Evolutionary conservation across 2,888 invertebrate genomes (phyloP), one percentile per base, ranked within the genome.

Genomic region (Hofmannophila pseudospretella): DNA sequence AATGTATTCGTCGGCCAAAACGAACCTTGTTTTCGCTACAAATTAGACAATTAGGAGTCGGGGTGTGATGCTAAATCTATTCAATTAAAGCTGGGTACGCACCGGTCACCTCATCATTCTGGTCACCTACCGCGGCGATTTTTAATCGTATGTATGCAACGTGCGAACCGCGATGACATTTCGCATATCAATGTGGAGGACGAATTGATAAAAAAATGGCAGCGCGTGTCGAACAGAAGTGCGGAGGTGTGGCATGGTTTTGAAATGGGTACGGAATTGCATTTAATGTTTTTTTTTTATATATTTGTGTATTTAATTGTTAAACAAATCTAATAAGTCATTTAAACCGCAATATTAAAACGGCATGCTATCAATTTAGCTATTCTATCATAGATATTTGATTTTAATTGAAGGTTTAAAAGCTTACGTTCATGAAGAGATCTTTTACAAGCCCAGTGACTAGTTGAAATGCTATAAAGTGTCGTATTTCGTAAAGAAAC

Each of bases 41-140:
- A 86, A 85, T 85, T 79, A 86, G 82, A 81, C 86, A 74, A 85
- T 86, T 86, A 86, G 59, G 78, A 86, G 81, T 80, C 86, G 62
- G 45, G 35, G 42, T 70, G 72, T 73, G 78, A 58, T 58, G 70
- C 70, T 65, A 69, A 65, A 81, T 81, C 85, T 85, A 86, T 86
- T 77, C 62, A 81, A 85, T 86, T 86, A 85, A 82, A 82, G 70
- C 85, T 54, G 72, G 58, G 60, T 77, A 76, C 75, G 79, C 75
- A 53, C 58, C 59, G 69, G 74, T 67, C 27, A 27, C 27, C 22
- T 22, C 30, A 30, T 20, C 32, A 32, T 22, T 20, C 58, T 58
- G 69, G 73, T 67, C 75, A 85, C 86, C 86, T 84, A 80, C 86
- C 84, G 84, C 85, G 65, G 54, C 58, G 86, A 81, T 84, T 86